A percentile compares a stretch with the other conserved stretches of the same genome.
phyloP scores from a whole-genome alignment of 2,797 vertebrate species.

The Hybognathus amarus region DNA sequence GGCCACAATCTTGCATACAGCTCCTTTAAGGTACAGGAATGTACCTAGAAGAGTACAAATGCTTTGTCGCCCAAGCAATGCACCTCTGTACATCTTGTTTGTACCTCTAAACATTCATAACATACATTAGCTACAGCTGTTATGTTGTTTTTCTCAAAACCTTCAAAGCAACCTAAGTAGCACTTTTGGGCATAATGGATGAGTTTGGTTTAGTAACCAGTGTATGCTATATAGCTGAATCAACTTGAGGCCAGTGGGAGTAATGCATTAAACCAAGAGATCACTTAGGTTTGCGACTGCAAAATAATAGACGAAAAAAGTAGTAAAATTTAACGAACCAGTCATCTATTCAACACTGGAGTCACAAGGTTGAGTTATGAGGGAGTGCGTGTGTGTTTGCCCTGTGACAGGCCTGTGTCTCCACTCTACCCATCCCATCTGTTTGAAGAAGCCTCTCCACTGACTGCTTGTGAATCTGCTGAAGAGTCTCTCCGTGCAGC shows the following conservation, averaged over 20 bases:
- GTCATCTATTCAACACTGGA: not conserved
- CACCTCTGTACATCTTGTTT: too few relatives aligned
- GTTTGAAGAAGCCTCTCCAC: constrained; percentile 47
- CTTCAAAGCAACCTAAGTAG: not conserved
- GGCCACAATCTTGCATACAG: too few relatives aligned
- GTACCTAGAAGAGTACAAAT: too few relatives aligned
- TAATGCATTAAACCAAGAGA: not conserved
- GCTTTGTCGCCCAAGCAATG: too few relatives aligned
- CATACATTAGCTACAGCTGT: too few relatives aligned
- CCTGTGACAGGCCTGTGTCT: constrained; percentile 22
- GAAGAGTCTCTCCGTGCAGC: constrained; percentile 45
- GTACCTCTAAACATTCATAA: too few relatives aligned
- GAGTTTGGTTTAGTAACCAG: not conserved
- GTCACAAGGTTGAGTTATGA: constrained; percentile 13
- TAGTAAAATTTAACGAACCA: too few relatives aligned
- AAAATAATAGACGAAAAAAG: not conserved
- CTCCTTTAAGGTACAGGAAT: too few relatives aligned
- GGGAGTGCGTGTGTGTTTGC: constrained; percentile 4
- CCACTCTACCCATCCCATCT: constrained; percentile 41
- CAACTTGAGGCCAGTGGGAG: not conserved
- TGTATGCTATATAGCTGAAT: not conserved
- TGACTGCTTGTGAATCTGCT: constrained; percentile 41
- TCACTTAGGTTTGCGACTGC: not conserved
- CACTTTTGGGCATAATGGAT: not conserved
- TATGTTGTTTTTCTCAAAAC: not conserved